A percentile compares a stretch with the other conserved stretches of the same genome.
These are phyloP conservation scores for Drosophila nr. medialis DNA, from an alignment of 2,888 invertebrate species.

Conservation along the genomic window DNA sequence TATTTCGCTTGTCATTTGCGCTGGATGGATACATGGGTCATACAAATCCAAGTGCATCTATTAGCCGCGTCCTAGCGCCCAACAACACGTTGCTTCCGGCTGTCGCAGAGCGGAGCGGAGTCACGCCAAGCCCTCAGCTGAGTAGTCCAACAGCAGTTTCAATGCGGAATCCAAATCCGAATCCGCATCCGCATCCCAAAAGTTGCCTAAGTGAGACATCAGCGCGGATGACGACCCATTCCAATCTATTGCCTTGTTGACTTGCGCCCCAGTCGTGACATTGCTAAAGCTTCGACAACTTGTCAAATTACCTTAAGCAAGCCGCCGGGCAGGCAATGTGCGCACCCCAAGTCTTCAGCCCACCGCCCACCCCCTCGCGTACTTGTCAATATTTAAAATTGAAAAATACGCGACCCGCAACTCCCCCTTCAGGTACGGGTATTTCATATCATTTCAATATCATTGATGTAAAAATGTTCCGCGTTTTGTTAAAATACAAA, in stretches of 20 bases:
- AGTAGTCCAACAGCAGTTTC: background rate
- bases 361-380: slow-evolving; percentile 15
- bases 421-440: slow-evolving; percentile 44
- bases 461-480: slow-evolving; percentile 67
- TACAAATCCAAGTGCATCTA: slow-evolving; percentile 69
- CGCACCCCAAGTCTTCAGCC: slow-evolving; percentile 11
- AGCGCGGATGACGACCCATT: slow-evolving; percentile 6
- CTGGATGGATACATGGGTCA: slow-evolving; percentile 36
- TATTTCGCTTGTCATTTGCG: slow-evolving; percentile 60
- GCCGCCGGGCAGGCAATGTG: slow-evolving; percentile 51
- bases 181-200: background rate
- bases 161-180: slow-evolving; percentile 18
- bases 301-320: slow-evolving; percentile 78
- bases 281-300: slow-evolving; percentile 76
- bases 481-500: slow-evolving; percentile 50
- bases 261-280: slow-evolving; percentile 66
- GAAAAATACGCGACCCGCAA: slow-evolving; percentile 57
- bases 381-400: slow-evolving; percentile 70
- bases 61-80: slow-evolving; percentile 63
- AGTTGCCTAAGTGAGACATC: slow-evolving; percentile 53
- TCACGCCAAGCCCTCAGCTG: background rate
- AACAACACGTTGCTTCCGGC: slow-evolving; percentile 56
- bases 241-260: slow-evolving; percentile 47
- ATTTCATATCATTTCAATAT: slow-evolving; percentile 78
- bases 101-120: background rate